Base-by-base conservation (phyloP, 1,140 invertebrate genomes). In the Trichogramma pretiosum region DNA sequence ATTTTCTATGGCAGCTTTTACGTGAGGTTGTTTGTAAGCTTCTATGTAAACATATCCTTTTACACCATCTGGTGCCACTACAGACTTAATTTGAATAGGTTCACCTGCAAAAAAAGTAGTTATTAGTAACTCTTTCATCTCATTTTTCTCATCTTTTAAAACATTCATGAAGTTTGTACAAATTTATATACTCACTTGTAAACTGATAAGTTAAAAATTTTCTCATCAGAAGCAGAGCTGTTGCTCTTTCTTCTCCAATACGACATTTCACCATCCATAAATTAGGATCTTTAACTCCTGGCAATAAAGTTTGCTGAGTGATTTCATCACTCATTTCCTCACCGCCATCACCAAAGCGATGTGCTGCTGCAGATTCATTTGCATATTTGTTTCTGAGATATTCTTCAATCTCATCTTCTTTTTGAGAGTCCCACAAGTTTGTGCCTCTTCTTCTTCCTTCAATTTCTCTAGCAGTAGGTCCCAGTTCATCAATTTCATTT, bases 21-120 rank as follows among this genome's bases (percentile, higher is more conserved):
- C 93, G 67, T 98, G 94, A 5, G 93, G 90, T 62, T 98, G 93
- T 69, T 99, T 99, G 66, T 84, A 98, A 0, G 96, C 89, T 69
- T 99, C 96, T 48, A 99, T 85, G 62, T 99, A 99, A 55, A 99
- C 88, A 59, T 95, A 97, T 10, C 93, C 93, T 69, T 97, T 98
- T 0, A 97, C 85, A 22, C 93, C 89, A 69, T 98, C 94, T n/a
- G 95, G 94, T 14, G 89, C 89, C 10, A 98, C 84, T 21, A 98
- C 89, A 1, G 93, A 93, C 70, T 96, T 97, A 21, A 99, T 98
- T 74, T 95, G 91, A 21, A 98, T 73, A 4, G 93, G 92, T 69
- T 95, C 85, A 39, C 85, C 84, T 3, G 81, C 82, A 47, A 30
- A 52, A 42, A 17, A 30, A 36, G 5, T 32, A 14, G 14, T 5